Evolutionary conservation across 2,888 invertebrate genomes (phyloP).

Genomic region (Ferdinandea cuprea): DNA sequence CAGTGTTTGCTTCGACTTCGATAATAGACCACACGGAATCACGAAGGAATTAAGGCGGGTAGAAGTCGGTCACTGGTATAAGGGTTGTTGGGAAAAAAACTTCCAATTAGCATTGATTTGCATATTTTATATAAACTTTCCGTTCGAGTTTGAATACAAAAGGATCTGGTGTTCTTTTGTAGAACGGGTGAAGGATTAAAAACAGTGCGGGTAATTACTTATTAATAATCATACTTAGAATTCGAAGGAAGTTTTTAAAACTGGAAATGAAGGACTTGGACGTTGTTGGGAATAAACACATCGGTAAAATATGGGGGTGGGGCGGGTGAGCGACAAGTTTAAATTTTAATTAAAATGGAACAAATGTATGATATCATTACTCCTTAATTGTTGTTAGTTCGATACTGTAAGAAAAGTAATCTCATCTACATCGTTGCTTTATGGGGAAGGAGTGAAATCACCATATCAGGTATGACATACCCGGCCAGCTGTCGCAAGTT

Average conservation of each 20-base stretch:
- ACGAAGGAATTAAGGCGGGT: constrained; percentile 51
- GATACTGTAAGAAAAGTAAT: no score
- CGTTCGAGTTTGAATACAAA: neutral
- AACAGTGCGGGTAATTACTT: constrained; percentile 12
- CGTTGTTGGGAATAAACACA: neutral
- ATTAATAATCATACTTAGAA: constrained; percentile 14
- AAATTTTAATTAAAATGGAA: no score
- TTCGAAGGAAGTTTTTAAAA: neutral
- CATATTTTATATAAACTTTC: constrained; percentile 33
- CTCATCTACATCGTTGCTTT: no score
- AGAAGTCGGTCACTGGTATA: constrained; percentile 39
- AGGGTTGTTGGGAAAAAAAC: constrained; percentile 26
- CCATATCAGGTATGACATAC: no score
- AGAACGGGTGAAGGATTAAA: neutral
- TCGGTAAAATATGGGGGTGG: no score
- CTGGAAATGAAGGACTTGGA: neutral
- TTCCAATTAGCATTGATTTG: constrained; percentile 71
- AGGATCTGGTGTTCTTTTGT: neutral
- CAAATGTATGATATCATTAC: no score
- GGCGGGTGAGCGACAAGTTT: no score
- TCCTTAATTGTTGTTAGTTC: no score
- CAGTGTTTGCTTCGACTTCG: constrained; percentile 30
- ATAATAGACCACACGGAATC: constrained; percentile 63
- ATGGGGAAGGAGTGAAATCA: no score
- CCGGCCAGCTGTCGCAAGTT: no score